These are phyloP conservation scores for Orthosia cruda DNA, from an alignment of 2,888 invertebrate species.

Conservation along the genomic window DNA sequence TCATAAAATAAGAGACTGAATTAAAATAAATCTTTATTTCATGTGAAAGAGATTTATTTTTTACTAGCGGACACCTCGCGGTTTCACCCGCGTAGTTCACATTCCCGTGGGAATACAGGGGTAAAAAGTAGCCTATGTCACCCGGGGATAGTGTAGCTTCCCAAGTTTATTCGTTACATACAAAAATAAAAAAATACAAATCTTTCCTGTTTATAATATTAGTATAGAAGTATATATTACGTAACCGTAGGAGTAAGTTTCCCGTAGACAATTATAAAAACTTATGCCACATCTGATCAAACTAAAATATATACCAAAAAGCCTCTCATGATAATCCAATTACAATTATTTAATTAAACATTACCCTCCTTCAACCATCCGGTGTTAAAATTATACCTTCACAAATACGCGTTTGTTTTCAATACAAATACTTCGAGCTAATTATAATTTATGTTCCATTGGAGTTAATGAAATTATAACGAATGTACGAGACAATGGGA, in stretches of 20 bases:
- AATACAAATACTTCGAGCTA: slow-evolving; percentile 42
- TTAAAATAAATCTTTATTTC: too few relatives aligned
- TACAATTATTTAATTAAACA: slow-evolving; percentile 29
- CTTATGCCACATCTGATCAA: not conserved
- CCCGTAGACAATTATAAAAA: not conserved
- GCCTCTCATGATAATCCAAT: not conserved
- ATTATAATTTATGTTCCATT: slow-evolving; percentile 56
- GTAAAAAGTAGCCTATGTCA: too few relatives aligned
- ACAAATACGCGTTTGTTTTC: slow-evolving; percentile 53
- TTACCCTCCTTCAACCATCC: slow-evolving; percentile 4
- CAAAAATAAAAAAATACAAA: too few relatives aligned
- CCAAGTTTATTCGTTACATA: too few relatives aligned
- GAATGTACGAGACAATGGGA: slow-evolving; percentile 59
- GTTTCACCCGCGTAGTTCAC: too few relatives aligned
- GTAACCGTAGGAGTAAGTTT: not conserved
- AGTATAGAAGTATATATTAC: too few relatives aligned
- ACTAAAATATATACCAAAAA: slow-evolving; percentile 2
- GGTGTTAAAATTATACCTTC: slow-evolving; percentile 43
- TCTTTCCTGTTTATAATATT: too few relatives aligned
- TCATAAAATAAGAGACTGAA: too few relatives aligned
- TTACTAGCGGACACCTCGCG: too few relatives aligned
- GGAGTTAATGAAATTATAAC: slow-evolving; percentile 65
- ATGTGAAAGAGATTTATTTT: not conserved
- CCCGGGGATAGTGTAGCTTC: too few relatives aligned
- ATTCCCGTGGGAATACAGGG: too few relatives aligned